phyloP scores from a whole-genome alignment of 2,888 invertebrate species.

The Tholera decimalis region DNA sequence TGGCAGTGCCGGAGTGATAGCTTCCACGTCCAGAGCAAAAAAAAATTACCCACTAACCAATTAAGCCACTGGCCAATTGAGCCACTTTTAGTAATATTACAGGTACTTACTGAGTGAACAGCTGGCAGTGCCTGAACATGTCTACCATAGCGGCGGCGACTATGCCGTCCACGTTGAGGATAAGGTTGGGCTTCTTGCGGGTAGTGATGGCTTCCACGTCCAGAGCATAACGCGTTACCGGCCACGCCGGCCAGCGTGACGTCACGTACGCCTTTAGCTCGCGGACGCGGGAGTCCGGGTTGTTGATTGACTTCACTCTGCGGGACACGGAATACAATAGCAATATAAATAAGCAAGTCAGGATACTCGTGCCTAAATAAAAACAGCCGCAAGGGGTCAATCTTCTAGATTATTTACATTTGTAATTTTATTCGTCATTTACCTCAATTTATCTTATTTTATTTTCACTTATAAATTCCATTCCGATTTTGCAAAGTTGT shows the following conservation, averaged over 20 bases:
- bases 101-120: constrained; percentile 95
- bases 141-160: constrained; percentile 99
- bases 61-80: too few species aligned
- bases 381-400: too few species aligned
- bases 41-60: too few species aligned
- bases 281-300: constrained; percentile 99
- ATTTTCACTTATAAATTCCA: too few species aligned
- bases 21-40: constrained; percentile 99
- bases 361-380: too few species aligned
- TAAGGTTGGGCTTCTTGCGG: constrained; percentile 99
- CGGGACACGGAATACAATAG: neutral
- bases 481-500: too few species aligned
- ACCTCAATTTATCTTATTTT: too few species aligned
- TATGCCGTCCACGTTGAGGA: constrained; percentile 99
- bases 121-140: constrained; percentile 97
- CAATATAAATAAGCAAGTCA: too few species aligned
- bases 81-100: neutral
- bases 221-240: constrained; percentile 98
- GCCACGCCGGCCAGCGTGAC: constrained; percentile 98
- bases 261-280: constrained; percentile 99
- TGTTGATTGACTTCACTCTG: constrained; percentile 97
- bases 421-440: too few species aligned
- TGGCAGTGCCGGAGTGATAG: constrained; percentile 98
- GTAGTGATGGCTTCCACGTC: constrained; percentile 99
- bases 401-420: too few species aligned